Conservation (phyloP, 1,140 invertebrate genomes). For the Octopus sinensis region DNA sequence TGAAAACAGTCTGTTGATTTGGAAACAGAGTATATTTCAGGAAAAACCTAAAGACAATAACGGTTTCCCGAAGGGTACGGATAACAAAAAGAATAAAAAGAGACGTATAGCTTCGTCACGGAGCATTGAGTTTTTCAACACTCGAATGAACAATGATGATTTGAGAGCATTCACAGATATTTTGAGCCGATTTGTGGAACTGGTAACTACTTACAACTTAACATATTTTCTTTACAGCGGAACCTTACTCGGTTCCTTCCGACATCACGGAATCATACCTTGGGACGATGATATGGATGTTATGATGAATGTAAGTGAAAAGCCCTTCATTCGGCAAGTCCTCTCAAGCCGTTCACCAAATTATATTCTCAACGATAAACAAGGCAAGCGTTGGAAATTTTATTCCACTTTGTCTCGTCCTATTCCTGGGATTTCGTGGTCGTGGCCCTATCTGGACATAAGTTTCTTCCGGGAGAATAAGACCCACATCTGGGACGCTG, state of each 20-base stretch:
- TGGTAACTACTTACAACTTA: conserved; percentile 11
- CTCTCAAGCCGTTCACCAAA: conserved; percentile 8
- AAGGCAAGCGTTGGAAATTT: conserved; percentile 27
- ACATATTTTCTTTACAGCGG: conserved; percentile 32
- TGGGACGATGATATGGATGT: conserved; percentile 41
- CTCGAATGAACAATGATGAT: background rate
- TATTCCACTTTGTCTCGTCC: conserved; percentile 10
- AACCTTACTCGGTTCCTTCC: conserved; percentile 31
- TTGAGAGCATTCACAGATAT: background rate
- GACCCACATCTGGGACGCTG: conserved; percentile 36
- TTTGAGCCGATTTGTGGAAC: background rate
- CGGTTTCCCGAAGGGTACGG: background rate
- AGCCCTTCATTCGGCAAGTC: background rate
- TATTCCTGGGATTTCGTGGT: conserved; percentile 20
- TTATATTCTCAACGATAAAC: conserved; percentile 17
- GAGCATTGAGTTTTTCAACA: background rate
- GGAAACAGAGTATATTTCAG: background rate
- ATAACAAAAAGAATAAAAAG: background rate
- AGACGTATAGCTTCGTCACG: background rate
- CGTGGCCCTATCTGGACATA: conserved; percentile 36
- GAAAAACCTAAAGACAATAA: background rate
- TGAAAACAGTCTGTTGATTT: background rate
- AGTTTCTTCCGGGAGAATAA: conserved; percentile 31
- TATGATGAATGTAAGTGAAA: conserved; percentile 19
- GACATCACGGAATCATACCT: conserved; percentile 36